Base-by-base conservation (phyloP, 1,140 invertebrate species). In the Lethocerus indicus region DNA sequence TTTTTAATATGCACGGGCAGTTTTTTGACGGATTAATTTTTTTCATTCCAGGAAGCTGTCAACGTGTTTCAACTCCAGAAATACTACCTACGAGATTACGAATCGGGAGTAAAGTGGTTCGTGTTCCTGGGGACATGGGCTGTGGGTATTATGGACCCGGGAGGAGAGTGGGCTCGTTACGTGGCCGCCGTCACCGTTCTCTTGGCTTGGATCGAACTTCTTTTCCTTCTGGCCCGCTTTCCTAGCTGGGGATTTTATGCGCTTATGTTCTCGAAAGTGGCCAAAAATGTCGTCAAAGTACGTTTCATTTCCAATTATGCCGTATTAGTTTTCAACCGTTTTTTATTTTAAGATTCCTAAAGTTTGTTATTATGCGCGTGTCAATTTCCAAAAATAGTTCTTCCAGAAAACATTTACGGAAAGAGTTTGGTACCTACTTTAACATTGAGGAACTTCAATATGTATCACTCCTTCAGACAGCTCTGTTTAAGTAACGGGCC, bases 201-300 rank as follows among this genome's bases (percentile, higher is more conserved):
- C n/a, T 51, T 72, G 13, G 58, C 65, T 14, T 74, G 71, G 71
- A 63, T 66, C 9, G 65, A 73, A 57, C 60, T 71, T 42, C 71
- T 73, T 64, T 56, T 73, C 18, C 57, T 73, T 29, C 61, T 73
- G 27, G 69, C 71, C 6, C 60, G 66, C 50, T 64, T 66, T 53
- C 72, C 68, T 49, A 64, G 58, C 44, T 70, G 60, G 45, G 70
- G 69, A 27, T 67, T 68, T 55, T 70, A 71, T 55, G 64, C 68
- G 14, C 63, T 72, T 18, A 70, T 72, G 68, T 72, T 71, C 55
- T 65, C 63, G 12, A 62, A 64, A 1, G 69, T 71, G 1, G 56
- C 70, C 40, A 61, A 63, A 43, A 69, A 72, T 41, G 60, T 70
- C n/a, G 49, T 70, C 18, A 71, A 70, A 60, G 58, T 59, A 54